These are phyloP conservation scores for Anaspis maculata DNA, from an alignment of 2,888 invertebrate genomes.

Conservation along the genomic window DNA sequence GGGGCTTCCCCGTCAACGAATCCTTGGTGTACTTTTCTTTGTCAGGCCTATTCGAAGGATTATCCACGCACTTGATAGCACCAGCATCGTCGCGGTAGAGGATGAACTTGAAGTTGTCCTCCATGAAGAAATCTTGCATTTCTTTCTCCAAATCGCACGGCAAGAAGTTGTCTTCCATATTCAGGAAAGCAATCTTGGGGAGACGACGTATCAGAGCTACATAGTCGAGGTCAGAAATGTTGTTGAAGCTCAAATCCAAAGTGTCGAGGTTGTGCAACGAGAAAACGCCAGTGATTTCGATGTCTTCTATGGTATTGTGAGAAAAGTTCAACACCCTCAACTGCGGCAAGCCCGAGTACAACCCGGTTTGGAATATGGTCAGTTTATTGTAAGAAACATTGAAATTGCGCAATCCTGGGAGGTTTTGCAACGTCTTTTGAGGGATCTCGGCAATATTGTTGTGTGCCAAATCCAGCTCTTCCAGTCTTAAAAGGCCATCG, in stretches of 20 bases:
- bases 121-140: constrained; percentile 30
- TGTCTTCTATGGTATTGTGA: constrained; percentile 26
- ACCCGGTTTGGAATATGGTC: constrained; percentile 27
- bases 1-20: constrained; percentile 3
- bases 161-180: constrained; percentile 30
- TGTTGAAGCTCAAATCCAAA: constrained; percentile 34
- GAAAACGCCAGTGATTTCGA: constrained; percentile 32
- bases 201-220: constrained; percentile 28
- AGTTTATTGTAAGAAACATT: constrained; percentile 32
- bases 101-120: constrained; percentile 32
- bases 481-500: constrained; percentile 26
- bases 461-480: constrained; percentile 29
- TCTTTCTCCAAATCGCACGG: constrained; percentile 34
- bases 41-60: constrained; percentile 8
- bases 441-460: constrained; percentile 27
- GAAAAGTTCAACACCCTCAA: constrained; percentile 33
- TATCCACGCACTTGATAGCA: constrained; percentile 22
- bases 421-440: constrained; percentile 23
- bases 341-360: constrained; percentile 33
- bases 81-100: constrained; percentile 22
- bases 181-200: constrained; percentile 31
- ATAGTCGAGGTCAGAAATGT: constrained; percentile 34
- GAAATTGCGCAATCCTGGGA: constrained; percentile 27
- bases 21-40: constrained; percentile 8
- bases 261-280: constrained; percentile 32